phyloP scores from a whole-genome alignment of 2,888 invertebrate species.

The Diplazon laetatorius region DNA sequence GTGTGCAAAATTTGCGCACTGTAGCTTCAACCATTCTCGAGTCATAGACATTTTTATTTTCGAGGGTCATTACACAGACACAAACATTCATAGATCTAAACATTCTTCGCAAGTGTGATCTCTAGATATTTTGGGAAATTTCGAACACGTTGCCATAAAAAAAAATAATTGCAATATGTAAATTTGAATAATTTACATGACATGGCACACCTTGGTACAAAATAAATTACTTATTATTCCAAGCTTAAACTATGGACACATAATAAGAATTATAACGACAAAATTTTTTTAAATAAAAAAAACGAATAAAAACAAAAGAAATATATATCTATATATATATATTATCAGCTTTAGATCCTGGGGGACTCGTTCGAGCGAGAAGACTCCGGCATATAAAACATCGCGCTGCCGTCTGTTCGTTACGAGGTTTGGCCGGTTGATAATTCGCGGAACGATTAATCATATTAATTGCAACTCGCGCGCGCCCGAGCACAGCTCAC shows the following conservation, averaged over 20 bases:
- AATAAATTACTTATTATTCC: neutral
- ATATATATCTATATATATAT: too few species aligned
- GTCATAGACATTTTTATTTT: too few species aligned
- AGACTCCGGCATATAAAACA: constrained; percentile 3
- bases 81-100: too few species aligned
- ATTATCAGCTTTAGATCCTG: neutral
- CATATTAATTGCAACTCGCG: constrained; percentile 78
- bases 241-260: neutral
- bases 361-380: constrained; percentile 11
- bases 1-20: too few species aligned
- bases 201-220: neutral
- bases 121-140: too few species aligned
- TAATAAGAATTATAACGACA: neutral
- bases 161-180: too few species aligned
- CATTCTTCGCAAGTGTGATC: too few species aligned
- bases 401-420: constrained; percentile 44
- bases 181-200: neutral
- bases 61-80: too few species aligned
- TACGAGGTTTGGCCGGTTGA: constrained; percentile 67
- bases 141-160: too few species aligned
- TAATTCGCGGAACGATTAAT: constrained; percentile 80
- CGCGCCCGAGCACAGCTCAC: constrained; percentile 18
- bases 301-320: too few species aligned
- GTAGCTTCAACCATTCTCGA: too few species aligned
- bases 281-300: constrained; percentile 5